phyloP scores from a whole-genome alignment of 2,797 vertebrate genomes.

The Craterocephalus amniculus region DNA sequence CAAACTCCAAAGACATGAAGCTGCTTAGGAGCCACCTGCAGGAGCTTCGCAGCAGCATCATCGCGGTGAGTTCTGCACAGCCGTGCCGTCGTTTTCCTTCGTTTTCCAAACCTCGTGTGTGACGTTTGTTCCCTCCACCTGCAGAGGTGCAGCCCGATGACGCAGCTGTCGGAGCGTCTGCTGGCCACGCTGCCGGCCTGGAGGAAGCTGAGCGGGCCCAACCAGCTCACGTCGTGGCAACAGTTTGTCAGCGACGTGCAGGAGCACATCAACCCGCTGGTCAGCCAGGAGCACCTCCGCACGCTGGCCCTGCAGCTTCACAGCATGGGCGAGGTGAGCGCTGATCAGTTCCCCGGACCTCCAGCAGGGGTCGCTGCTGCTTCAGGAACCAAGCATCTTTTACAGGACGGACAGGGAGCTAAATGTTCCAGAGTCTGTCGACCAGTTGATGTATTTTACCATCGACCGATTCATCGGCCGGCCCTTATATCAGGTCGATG shows the following conservation, averaged over 20 bases:
- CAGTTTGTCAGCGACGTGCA: slow-evolving; percentile 95
- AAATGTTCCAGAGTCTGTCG: too few species aligned
- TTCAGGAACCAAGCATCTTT: neutral
- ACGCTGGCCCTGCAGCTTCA: slow-evolving; percentile 91
- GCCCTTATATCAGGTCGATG: too few species aligned
- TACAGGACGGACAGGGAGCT: too few species aligned
- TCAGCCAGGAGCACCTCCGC: slow-evolving; percentile 91
- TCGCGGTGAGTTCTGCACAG: slow-evolving; percentile 86
- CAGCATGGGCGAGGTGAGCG: slow-evolving; percentile 91
- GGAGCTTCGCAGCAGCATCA: slow-evolving; percentile 88
- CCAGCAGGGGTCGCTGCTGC: slow-evolving; percentile 33
- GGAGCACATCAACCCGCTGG: slow-evolving; percentile 96
- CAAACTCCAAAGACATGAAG: slow-evolving; percentile 96
- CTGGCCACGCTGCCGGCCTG: slow-evolving; percentile 90
- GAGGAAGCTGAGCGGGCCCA: slow-evolving; percentile 94
- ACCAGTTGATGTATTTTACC: too few species aligned
- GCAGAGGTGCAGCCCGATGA: slow-evolving; percentile 91
- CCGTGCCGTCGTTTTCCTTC: neutral
- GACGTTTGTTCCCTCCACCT: neutral
- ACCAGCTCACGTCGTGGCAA: slow-evolving; percentile 96
- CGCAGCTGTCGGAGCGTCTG: slow-evolving; percentile 91
- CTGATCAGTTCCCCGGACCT: rapidly evolving
- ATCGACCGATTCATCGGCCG: too few species aligned
- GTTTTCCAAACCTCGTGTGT: neutral
- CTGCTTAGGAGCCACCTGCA: slow-evolving; percentile 92